Conservation (phyloP, 1,140 invertebrate species). For the Kradibia gibbosae region DNA sequence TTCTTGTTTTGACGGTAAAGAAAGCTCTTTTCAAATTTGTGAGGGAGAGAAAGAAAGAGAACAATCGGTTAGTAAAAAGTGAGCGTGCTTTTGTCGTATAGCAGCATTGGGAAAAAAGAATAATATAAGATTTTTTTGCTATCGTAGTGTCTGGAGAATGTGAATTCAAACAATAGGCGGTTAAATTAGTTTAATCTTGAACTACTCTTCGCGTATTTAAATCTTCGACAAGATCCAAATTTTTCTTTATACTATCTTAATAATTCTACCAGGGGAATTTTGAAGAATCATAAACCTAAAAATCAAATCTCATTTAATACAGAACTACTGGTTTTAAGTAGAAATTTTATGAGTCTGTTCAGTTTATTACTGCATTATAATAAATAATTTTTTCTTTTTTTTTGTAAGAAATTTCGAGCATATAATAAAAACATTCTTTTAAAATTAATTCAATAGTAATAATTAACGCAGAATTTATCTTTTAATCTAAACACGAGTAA, state of each 20-base stretch:
- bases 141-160: conserved; percentile 14
- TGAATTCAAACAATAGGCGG: conserved; percentile 41
- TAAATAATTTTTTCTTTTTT: neutral
- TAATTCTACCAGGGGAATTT: neutral
- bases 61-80: conserved; percentile 27
- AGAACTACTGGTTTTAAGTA: conserved; percentile 5
- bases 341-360: neutral
- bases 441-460: too few species aligned
- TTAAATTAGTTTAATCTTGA: conserved; percentile 44
- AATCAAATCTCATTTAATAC: conserved; percentile 1
- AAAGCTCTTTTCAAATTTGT: conserved; percentile 45
- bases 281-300: neutral
- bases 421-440: neutral
- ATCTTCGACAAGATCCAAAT: neutral
- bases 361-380: neutral
- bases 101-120: neutral
- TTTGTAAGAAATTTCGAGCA: neutral
- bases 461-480: too few species aligned
- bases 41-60: neutral
- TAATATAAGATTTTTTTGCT: neutral
- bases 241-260: neutral
- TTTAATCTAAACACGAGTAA: neutral
- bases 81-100: conserved; percentile 11
- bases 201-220: neutral
- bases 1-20: conserved; percentile 49